These are phyloP conservation scores for Leistus spinibarbis DNA, from an alignment of 2,888 invertebrate genomes.

Conservation along the genomic window DNA sequence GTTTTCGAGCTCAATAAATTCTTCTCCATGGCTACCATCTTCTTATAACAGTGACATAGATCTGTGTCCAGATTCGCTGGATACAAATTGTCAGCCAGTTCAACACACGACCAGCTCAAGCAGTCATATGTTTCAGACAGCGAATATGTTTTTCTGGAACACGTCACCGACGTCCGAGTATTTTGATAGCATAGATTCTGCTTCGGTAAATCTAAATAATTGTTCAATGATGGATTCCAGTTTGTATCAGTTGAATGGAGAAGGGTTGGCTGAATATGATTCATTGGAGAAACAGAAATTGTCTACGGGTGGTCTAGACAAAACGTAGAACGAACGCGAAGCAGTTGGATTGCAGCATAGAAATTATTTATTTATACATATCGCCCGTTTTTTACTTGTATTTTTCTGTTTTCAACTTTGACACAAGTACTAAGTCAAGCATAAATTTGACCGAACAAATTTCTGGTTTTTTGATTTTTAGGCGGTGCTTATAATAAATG, in stretches of 20 bases:
- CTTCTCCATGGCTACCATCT: conserved; percentile 56
- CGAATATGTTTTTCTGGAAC: conserved; percentile 64
- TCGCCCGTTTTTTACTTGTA: not conserved
- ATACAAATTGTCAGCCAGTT: conserved; percentile 53
- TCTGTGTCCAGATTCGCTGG: conserved; percentile 61
- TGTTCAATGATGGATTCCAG: conserved; percentile 53
- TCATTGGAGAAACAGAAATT: conserved; percentile 56
- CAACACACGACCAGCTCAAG: conserved; percentile 50
- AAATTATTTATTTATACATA: conserved; percentile 3
- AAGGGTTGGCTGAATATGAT: conserved; percentile 65
- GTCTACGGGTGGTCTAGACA: not conserved
- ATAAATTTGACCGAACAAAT: conserved; percentile 34
- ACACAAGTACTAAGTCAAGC: conserved; percentile 17
- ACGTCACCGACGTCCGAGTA: conserved; percentile 56
- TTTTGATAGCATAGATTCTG: conserved; percentile 72
- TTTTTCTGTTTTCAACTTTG: not conserved
- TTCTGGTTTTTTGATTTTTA: conserved; percentile 26
- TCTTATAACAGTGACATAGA: conserved; percentile 53
- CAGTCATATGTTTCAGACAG: conserved; percentile 55
- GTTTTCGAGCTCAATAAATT: conserved; percentile 50
- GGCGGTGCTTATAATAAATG: conserved; percentile 14
- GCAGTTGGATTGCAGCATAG: conserved; percentile 18
- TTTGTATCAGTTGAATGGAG: conserved; percentile 58
- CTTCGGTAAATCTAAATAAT: conserved; percentile 49
- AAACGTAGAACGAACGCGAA: not conserved